Conservation (phyloP, 2,113 vertebrate species). For the Tricholaema leucomelas region DNA sequence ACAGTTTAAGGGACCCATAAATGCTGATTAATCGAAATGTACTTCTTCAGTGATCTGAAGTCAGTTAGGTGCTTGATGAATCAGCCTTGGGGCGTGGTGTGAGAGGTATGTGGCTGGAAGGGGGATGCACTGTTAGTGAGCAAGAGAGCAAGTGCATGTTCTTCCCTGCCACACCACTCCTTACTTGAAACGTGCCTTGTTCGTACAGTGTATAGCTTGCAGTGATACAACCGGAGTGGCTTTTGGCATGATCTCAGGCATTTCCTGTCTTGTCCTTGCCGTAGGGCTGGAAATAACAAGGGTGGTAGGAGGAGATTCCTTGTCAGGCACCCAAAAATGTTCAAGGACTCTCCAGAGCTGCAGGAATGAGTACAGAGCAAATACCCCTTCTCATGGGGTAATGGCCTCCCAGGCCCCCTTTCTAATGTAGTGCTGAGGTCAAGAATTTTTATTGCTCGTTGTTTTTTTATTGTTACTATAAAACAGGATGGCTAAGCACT, state of each 20-base stretch:
- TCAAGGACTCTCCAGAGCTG: neutral
- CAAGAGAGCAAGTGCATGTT: neutral
- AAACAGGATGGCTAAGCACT: conserved; percentile 50
- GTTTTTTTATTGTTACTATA: conserved; percentile 67
- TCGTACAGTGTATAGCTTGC: fast-evolving
- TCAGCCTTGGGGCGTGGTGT: neutral
- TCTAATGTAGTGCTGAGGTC: conserved; percentile 14
- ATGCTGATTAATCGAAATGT: neutral
- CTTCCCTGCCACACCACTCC: neutral
- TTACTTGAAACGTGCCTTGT: neutral
- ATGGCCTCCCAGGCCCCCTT: neutral
- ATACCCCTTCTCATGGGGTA: neutral
- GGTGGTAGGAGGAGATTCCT: neutral
- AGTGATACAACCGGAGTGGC: neutral
- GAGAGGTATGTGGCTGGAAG: neutral
- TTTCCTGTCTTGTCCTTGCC: neutral
- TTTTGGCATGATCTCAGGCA: neutral
- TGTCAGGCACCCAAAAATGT: neutral
- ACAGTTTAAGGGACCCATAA: neutral
- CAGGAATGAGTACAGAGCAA: neutral
- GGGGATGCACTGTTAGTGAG: neutral
- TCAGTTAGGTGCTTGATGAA: neutral
- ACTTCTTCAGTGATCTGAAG: fast-evolving
- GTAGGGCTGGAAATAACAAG: neutral
- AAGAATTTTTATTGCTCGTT: conserved; percentile 49